Evolutionary conservation across 2,113 vertebrate species (phyloP).

Genomic region (Brachyhypopomus occidentalis): DNA sequence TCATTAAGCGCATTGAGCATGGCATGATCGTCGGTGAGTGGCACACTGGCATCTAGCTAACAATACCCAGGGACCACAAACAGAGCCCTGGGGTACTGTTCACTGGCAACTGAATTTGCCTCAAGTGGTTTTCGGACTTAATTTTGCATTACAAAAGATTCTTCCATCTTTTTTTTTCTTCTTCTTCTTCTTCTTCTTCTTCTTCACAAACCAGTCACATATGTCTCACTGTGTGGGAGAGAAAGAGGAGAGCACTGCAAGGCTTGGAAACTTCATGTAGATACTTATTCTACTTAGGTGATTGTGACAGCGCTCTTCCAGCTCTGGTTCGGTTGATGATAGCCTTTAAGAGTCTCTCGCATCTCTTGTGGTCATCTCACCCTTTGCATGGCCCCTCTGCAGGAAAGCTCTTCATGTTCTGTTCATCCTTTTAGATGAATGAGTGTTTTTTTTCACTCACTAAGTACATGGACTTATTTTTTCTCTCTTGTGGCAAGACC

Average conservation of each 20-base stretch:
- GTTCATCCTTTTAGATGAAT: constrained; percentile 43
- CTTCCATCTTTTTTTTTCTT: constrained; percentile 40
- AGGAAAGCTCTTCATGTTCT: constrained; percentile 41
- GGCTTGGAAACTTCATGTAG: constrained; percentile 45
- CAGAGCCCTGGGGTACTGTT: constrained; percentile 39
- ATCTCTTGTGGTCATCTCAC: constrained; percentile 41
- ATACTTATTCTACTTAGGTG: constrained; percentile 53
- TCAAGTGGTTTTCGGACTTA: constrained; percentile 62
- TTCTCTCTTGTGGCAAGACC: constrained; percentile 41
- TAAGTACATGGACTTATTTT: constrained; percentile 39
- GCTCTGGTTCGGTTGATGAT: constrained; percentile 48
- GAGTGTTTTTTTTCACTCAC: constrained; percentile 41
- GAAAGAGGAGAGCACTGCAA: constrained; percentile 25
- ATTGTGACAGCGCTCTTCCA: constrained; percentile 51
- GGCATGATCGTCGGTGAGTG: constrained; percentile 91
- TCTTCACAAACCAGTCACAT: constrained; percentile 64
- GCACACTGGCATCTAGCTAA: constrained; percentile 51
- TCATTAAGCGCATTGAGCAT: constrained; percentile 88
- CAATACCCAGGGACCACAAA: constrained; percentile 46
- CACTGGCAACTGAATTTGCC: constrained; percentile 61
- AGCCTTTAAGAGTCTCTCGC: constrained; percentile 40
- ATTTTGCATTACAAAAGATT: constrained; percentile 65
- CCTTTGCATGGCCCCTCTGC: constrained; percentile 17
- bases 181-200: too few species aligned
- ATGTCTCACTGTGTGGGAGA: constrained; percentile 58